Percentiles rank a stretch among this genome's conserved stretches.
Evolutionary conservation across 1,140 invertebrate genomes (phyloP).

Genomic region (Nymphalis io): DNA sequence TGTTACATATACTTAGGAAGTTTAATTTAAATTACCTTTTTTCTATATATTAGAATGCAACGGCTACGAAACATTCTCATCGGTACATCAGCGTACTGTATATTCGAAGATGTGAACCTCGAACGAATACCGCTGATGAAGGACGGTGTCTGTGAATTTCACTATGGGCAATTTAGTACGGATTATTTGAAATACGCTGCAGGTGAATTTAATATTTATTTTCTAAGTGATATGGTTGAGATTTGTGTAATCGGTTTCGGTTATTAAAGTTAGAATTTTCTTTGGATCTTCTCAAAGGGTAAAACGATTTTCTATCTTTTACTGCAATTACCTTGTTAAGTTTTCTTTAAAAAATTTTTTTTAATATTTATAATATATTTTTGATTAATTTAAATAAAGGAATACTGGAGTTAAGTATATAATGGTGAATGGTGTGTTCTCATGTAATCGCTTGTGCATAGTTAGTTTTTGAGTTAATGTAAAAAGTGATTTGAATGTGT

Average conservation of each 20-base stretch:
- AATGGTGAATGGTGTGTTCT: too few species aligned
- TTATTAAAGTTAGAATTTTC: too few species aligned
- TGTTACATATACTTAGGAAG: too few species aligned
- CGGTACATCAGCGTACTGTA: constrained; percentile 56
- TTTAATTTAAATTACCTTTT: neutral
- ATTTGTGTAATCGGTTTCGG: neutral
- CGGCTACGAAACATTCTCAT: constrained; percentile 61
- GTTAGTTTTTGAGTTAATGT: too few species aligned
- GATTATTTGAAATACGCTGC: constrained; percentile 64
- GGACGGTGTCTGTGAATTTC: constrained; percentile 52
- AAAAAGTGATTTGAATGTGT: too few species aligned
- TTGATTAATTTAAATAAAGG: too few species aligned
- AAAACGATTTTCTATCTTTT: constrained; percentile 9
- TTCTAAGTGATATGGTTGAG: neutral
- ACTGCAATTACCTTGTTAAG: neutral
- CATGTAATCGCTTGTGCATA: too few species aligned
- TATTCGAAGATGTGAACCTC: constrained; percentile 65
- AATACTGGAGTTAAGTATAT: too few species aligned
- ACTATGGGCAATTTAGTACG: constrained; percentile 65
- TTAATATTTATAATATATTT: neutral
- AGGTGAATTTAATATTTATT: constrained; percentile 44
- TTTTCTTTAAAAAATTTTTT: constrained; percentile 14
- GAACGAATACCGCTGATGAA: constrained; percentile 59
- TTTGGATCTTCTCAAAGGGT: too few species aligned
- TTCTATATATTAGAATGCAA: constrained; percentile 54